Conservation (phyloP, 2,888 invertebrate genomes). For the Eilema griseolum region DNA sequence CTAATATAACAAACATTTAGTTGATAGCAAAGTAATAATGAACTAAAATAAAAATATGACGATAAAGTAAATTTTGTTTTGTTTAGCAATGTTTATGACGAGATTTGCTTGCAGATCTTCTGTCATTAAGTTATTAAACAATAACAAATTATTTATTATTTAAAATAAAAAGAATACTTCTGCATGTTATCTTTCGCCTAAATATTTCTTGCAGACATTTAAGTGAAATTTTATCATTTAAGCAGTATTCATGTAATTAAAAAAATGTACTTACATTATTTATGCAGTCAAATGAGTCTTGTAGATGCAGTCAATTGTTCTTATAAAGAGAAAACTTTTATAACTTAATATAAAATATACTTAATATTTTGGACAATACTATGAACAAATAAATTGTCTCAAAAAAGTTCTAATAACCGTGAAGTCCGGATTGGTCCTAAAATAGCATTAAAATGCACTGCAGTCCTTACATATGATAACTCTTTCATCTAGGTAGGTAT, state of each 20-base stretch:
- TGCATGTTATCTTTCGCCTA: not conserved
- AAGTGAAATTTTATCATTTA: not conserved
- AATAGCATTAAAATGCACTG: not conserved
- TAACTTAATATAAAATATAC: constrained; percentile 4
- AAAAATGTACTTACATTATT: not conserved
- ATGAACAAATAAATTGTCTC: not conserved
- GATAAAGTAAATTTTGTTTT: too few relatives aligned
- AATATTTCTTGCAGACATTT: not conserved
- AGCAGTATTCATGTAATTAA: too few relatives aligned
- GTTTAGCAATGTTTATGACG: not conserved
- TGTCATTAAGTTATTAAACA: not conserved
- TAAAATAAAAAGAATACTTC: not conserved
- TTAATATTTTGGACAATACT: not conserved
- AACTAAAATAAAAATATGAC: too few relatives aligned
- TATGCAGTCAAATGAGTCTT: constrained; percentile 1
- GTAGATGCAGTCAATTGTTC: too few relatives aligned
- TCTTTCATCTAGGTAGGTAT: not conserved
- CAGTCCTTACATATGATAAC: not conserved
- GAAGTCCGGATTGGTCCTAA: not conserved
- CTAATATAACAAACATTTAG: too few relatives aligned
- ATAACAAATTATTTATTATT: not conserved
- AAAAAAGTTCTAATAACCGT: not conserved
- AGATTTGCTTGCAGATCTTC: constrained; percentile 4
- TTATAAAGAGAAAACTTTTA: not conserved
- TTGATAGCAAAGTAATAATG: too few relatives aligned